Evolutionary conservation across 2,888 invertebrate species (phyloP).

Genomic region (Diadegma fenestrale): DNA sequence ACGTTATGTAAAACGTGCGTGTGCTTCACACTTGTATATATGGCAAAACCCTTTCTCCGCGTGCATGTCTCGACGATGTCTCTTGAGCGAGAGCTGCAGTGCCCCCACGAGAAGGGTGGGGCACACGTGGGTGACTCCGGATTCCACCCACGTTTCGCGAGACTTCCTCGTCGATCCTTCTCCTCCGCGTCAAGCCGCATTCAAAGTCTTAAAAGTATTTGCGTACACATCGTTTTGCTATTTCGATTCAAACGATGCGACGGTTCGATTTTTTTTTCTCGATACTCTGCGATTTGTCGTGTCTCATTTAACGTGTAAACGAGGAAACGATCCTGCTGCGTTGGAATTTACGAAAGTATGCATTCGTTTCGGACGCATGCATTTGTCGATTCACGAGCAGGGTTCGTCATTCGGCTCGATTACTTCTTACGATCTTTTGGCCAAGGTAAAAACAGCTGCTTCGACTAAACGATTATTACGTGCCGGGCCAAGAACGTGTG

Average conservation of each 20-base stretch:
- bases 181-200: constrained; percentile 25
- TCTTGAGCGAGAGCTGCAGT: constrained; percentile 7
- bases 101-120: constrained; percentile 69
- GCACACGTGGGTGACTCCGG: constrained; percentile 81
- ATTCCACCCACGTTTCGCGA: constrained; percentile 77
- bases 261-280: constrained; percentile 13
- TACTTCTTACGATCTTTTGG: constrained; percentile 60
- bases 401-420: constrained; percentile 52
- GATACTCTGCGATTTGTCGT: background rate
- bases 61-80: constrained; percentile 39
- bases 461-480: constrained; percentile 60
- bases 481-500: background rate
- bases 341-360: constrained; percentile 35
- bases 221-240: background rate
- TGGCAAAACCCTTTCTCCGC: constrained; percentile 50
- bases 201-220: background rate
- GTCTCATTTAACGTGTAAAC: background rate
- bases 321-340: constrained; percentile 9
- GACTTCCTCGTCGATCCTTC: constrained; percentile 54
- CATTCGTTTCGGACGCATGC: constrained; percentile 34
- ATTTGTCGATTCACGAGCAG: constrained; percentile 23
- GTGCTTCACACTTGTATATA: constrained; percentile 67
- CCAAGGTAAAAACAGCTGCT: constrained; percentile 60
- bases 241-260: background rate
- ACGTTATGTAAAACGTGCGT: constrained; percentile 71